Percentiles rank a stretch among this genome's conserved stretches.
phyloP scores from a whole-genome alignment of 2,113 vertebrate genomes.

The Sula dactylatra region DNA sequence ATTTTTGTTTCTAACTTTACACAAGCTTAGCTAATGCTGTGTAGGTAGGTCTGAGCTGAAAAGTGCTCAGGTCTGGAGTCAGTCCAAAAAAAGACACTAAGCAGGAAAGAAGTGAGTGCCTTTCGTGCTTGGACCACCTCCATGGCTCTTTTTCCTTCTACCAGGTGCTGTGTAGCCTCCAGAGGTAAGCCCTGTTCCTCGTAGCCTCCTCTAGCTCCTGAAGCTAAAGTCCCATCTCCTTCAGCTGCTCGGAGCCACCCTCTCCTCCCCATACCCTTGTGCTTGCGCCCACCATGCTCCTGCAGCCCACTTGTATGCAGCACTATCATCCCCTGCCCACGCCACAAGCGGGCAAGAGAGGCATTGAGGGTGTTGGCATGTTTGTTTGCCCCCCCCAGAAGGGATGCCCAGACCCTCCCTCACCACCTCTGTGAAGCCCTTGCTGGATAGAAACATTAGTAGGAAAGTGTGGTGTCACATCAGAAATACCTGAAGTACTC shows the following conservation, averaged over 20 bases:
- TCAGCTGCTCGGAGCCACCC: background rate
- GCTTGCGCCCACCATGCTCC: background rate
- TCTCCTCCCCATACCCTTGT: background rate
- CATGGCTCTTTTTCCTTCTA: background rate
- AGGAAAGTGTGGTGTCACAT: background rate
- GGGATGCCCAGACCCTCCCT: background rate
- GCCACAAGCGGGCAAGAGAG: background rate
- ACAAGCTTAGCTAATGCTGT: background rate
- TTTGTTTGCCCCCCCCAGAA: background rate
- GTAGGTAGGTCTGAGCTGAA: background rate
- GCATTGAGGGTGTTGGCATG: background rate
- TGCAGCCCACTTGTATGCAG: background rate
- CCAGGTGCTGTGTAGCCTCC: background rate
- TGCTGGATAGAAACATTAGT: background rate
- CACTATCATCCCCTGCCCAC: background rate
- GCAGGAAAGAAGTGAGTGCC: background rate
- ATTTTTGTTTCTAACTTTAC: background rate
- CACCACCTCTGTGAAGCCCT: background rate
- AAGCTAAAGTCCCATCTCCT: background rate
- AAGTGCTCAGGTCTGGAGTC: background rate
- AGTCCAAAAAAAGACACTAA: background rate
- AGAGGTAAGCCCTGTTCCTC: background rate
- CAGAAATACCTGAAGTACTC: background rate
- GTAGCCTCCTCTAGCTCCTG: background rate
- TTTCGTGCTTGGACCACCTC: fast-evolving